Conservation (phyloP, 1,140 invertebrate genomes). For the Pristionchus pacificus region DNA sequence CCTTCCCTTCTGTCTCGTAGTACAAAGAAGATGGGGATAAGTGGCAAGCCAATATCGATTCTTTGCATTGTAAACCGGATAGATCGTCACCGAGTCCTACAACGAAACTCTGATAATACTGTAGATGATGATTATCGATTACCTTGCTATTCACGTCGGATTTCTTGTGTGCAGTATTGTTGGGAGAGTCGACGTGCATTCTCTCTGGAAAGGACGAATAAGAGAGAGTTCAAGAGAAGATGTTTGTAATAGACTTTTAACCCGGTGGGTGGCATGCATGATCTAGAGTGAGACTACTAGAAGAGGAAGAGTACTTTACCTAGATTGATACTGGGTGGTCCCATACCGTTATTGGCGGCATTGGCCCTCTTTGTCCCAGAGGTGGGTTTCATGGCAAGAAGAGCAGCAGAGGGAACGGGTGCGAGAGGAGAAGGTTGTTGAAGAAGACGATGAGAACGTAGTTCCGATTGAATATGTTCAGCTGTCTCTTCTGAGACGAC, state of each 20-base stretch:
- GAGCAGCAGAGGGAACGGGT: conserved; percentile 34
- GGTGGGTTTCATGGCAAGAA: conserved; percentile 37
- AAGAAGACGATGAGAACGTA: conserved; percentile 51
- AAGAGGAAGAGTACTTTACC: no score
- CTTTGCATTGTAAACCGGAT: conserved; percentile 23
- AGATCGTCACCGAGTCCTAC: neutral
- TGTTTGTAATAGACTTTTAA: no score
- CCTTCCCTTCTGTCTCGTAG: conserved; percentile 54
- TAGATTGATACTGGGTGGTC: no score
- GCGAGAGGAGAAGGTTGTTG: conserved; percentile 54
- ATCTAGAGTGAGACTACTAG: no score
- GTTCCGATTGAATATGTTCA: conserved; percentile 57
- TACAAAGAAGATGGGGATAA: conserved; percentile 55
- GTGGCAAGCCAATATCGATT: conserved; percentile 53
- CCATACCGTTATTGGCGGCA: conserved; percentile 39
- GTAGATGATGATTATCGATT: conserved; percentile 9
- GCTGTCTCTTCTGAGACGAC: conserved; percentile 54
- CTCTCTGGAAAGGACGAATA: no score
- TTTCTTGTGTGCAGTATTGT: conserved; percentile 57
- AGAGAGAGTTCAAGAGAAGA: no score
- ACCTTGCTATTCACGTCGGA: conserved; percentile 57
- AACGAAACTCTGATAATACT: conserved; percentile 3
- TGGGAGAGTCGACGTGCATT: conserved; percentile 37
- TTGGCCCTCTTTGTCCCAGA: conserved; percentile 37
- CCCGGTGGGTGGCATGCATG: no score